phyloP scores from a whole-genome alignment of 2,888 invertebrate species.

The Oligia latruncula region DNA sequence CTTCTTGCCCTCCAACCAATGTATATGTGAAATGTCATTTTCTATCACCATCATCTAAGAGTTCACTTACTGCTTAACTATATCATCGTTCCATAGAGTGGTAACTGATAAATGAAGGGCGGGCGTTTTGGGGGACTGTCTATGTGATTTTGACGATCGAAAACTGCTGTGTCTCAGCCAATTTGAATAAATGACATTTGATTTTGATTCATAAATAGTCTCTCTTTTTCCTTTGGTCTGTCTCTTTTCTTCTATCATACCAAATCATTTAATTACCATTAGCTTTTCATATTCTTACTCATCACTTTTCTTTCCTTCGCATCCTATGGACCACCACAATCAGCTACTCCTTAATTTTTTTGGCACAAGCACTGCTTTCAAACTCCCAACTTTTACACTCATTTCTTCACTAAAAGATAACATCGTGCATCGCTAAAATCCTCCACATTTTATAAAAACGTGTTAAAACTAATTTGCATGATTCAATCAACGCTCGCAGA shows the following conservation, averaged over 20 bases:
- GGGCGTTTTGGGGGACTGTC: neutral
- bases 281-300: neutral
- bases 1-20: neutral
- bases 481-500: constrained; percentile 64
- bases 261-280: neutral
- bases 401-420: constrained; percentile 18
- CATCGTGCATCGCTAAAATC: constrained; percentile 25
- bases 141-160: no score
- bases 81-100: neutral
- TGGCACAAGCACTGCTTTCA: neutral
- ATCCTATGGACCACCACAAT: neutral
- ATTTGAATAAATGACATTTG: neutral
- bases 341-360: neutral
- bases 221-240: neutral
- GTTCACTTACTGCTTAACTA: neutral
- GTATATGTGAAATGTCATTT: neutral
- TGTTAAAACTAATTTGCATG: constrained; percentile 63
- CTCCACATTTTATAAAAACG: constrained; percentile 33
- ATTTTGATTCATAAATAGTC: neutral
- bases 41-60: neutral
- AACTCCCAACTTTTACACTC: neutral
- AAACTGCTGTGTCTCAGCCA: no score
- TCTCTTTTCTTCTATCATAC: neutral
- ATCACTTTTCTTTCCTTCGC: neutral
- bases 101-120: neutral